These are phyloP conservation scores for Scaptomyza graminum DNA, from an alignment of 1,140 invertebrate species.

Conservation along the genomic window DNA sequence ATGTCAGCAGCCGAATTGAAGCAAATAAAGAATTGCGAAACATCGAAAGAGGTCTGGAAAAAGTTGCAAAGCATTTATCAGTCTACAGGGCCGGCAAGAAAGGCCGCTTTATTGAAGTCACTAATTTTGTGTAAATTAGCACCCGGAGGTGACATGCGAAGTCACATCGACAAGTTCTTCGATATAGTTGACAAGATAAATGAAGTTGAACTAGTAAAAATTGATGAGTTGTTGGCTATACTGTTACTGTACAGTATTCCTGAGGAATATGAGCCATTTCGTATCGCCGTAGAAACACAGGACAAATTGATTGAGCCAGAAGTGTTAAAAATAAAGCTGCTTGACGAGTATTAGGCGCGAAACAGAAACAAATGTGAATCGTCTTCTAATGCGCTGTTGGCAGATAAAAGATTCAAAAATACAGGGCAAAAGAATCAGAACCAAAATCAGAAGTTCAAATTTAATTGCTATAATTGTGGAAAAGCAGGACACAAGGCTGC, in stretches of 20 bases:
- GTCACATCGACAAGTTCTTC: not conserved
- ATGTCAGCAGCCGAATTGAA: not conserved
- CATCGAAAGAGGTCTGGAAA: not conserved
- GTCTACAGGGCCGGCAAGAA: not conserved
- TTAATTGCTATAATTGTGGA: not conserved
- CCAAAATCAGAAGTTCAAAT: not conserved
- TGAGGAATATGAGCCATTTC: slow-evolving; percentile 50
- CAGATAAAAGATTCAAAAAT: not conserved
- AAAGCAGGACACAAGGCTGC: not conserved
- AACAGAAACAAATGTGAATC: not conserved
- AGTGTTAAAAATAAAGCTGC: not conserved
- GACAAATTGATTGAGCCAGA: slow-evolving; percentile 40
- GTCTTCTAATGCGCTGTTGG: not conserved
- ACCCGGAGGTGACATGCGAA: slow-evolving; percentile 1
- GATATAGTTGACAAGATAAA: slow-evolving; percentile 1
- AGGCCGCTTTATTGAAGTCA: not conserved
- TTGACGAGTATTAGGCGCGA: not conserved
- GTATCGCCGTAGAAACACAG: slow-evolving; percentile 57
- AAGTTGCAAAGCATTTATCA: not conserved
- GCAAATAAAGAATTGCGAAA: not conserved
- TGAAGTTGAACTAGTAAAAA: not conserved
- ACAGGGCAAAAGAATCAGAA: not conserved
- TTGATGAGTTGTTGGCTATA: slow-evolving; percentile 21
- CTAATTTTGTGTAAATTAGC: not conserved
- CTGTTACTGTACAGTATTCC: slow-evolving; percentile 60